A percentile compares a stretch with the other conserved stretches of the same genome.
Evolutionary conservation across 2,113 vertebrate species (phyloP).

Genomic region (Corythoichthys intestinalis): DNA sequence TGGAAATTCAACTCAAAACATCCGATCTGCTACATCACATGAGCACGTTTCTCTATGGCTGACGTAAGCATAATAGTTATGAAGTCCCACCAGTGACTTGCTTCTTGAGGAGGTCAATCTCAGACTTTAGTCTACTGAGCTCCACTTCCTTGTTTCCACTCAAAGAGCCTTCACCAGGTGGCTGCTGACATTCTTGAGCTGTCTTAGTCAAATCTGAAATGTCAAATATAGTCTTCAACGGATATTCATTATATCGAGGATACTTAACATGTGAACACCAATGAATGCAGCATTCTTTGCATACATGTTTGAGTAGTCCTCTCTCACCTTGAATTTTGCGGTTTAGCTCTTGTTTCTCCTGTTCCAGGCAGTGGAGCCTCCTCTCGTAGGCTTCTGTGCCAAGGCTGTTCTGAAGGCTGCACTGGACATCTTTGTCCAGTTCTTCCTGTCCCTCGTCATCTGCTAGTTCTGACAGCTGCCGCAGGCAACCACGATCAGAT

Average conservation of each 20-base stretch:
- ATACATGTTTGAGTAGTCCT: neutral
- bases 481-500: conserved; percentile 88
- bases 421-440: conserved; percentile 82
- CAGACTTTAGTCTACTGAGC: conserved; percentile 91
- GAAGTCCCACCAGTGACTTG: conserved; percentile 82
- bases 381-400: conserved; percentile 95
- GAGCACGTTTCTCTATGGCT: neutral
- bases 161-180: conserved; percentile 75
- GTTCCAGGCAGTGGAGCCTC: conserved; percentile 90
- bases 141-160: conserved; percentile 86
- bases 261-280: neutral
- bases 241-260: neutral
- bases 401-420: conserved; percentile 88
- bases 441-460: conserved; percentile 71
- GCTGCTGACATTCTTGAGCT: conserved; percentile 88
- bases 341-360: conserved; percentile 92
- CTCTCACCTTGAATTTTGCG: conserved; percentile 91
- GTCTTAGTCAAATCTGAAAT: conserved; percentile 88
- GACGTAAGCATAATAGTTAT: neutral
- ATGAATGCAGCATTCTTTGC: neutral
- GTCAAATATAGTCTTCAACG: neutral
- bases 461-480: conserved; percentile 57
- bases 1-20: neutral
- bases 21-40: neutral
- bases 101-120: conserved; percentile 91